A percentile compares a stretch with the other conserved stretches of the same genome.
Evolutionary conservation across 2,888 invertebrate genomes (phyloP).

Genomic region (Masnerella sp.): DNA sequence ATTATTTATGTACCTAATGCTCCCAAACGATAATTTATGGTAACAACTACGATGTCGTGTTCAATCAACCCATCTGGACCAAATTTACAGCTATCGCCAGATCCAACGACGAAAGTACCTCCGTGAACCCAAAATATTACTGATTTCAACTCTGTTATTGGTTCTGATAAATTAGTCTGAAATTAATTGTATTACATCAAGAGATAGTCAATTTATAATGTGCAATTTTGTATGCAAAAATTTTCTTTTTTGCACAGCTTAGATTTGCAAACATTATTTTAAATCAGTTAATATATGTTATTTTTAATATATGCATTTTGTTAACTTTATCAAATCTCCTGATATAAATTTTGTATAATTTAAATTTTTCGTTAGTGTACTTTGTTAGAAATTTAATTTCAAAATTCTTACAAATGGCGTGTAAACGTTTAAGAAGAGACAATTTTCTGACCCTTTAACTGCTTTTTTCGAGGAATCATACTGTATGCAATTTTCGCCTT

Average conservation of each 20-base stretch:
- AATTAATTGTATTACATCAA: background rate
- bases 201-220: too few relatives aligned
- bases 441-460: constrained; percentile 34
- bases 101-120: background rate
- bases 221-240: background rate
- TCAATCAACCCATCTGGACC: constrained; percentile 1
- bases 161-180: constrained; percentile 1
- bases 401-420: constrained; percentile 19
- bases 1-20: too few relatives aligned
- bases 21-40: too few relatives aligned
- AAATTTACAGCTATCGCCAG: constrained; percentile 76
- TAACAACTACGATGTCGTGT: too few relatives aligned
- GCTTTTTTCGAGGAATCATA: background rate
- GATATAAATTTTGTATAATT: too few relatives aligned
- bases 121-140: constrained; percentile 3
- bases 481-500: constrained; percentile 37
- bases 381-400: background rate
- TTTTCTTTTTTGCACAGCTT: background rate
- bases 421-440: constrained; percentile 35
- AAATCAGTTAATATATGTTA: background rate
- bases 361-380: background rate
- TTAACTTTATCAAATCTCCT: too few relatives aligned
- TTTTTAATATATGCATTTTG: background rate
- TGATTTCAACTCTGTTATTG: background rate
- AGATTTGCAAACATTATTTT: background rate